A percentile compares a stretch with the other conserved stretches of the same genome.
phyloP scores from a whole-genome alignment of 2,113 vertebrate genomes.

The Balaeniceps rex region DNA sequence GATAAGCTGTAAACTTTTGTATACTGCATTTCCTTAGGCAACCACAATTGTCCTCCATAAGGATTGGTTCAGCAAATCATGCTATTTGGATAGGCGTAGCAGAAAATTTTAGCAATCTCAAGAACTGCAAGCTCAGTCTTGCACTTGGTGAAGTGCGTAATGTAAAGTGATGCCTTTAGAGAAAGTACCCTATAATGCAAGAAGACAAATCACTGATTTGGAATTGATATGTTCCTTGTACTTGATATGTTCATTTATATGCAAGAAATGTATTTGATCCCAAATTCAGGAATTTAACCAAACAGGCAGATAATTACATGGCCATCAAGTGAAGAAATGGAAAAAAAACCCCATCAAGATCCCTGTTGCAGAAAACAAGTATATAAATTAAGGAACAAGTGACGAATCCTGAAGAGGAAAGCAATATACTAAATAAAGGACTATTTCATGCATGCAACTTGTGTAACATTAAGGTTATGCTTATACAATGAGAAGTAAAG shows the following conservation, averaged over 20 bases:
- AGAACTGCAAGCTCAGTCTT: not conserved
- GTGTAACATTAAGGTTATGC: not conserved
- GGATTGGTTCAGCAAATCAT: not conserved
- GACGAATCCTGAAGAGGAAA: not conserved
- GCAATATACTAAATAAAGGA: not conserved
- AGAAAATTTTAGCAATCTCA: not conserved
- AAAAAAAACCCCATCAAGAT: not conserved
- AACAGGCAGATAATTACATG: slow-evolving; percentile 7
- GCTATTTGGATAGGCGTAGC: not conserved
- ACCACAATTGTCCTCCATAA: not conserved
- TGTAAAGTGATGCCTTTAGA: slow-evolving; percentile 16
- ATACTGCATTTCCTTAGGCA: slow-evolving; percentile 13
- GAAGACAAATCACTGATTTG: slow-evolving; percentile 33
- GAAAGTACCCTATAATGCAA: not conserved
- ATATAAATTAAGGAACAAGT: not conserved
- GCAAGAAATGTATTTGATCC: not conserved
- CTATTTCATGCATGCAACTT: not conserved
- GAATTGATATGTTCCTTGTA: slow-evolving; percentile 19
- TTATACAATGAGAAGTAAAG: not conserved
- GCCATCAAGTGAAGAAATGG: not conserved
- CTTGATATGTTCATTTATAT: not conserved
- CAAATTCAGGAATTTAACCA: slow-evolving; percentile 21
- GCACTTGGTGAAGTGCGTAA: not conserved
- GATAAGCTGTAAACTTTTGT: not conserved
- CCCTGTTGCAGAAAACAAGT: slow-evolving; percentile 24